Evolutionary conservation across 53 echinoderm and acorn worm species (phyloP), one percentile per base, ranked within the genome.

Genomic region (Mesocentrotus franciscanus): DNA sequence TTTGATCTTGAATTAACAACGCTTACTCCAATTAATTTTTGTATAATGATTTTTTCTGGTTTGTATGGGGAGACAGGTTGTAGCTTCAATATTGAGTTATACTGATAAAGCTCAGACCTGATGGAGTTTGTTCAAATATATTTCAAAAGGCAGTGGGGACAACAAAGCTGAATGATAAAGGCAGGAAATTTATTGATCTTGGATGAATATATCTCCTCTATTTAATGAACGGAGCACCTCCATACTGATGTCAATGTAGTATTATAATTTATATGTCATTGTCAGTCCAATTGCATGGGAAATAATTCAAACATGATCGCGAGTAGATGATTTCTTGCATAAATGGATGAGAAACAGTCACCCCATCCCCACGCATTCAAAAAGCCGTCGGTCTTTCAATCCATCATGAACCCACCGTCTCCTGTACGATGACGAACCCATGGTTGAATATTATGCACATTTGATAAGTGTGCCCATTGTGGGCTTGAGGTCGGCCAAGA

Each of bases 381-480:
- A 84, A 49, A 20, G 22, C 10, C 18, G 84, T 84, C 18, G 55
- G 39, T 84, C 49, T 39, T 84, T 84, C 49, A 49, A 18, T 84
- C 39, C 39, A 35, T 84, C 84, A 42, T 84, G 42, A 55, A 11
- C 55, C 84, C 55, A 42, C 24, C 10, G 30, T 8, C 27, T 10
- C 29, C 83, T 18, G 27, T 15, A 29, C 83, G 20, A 5, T 22
- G 42, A 39, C 17, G 42, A 84, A 84, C 55, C 84, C 49, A 20
- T 9, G 24, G 84, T 84, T 84, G 84, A 84, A 49, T 84, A 84
- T 84, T 84, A 84, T 84, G 49, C 84, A 84, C 49, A 17, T 42
- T 24, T 22, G 55, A 84, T 29, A 84, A 84, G 84, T 49, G 55
- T 42, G 55, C 9, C 42, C 84, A 84, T 84, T 84, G 84, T 84